Percentiles rank a stretch among this genome's conserved stretches.
These are phyloP conservation scores for Pristionchus maxplancki DNA, from an alignment of 2,888 invertebrate genomes.

Conservation along the genomic window DNA sequence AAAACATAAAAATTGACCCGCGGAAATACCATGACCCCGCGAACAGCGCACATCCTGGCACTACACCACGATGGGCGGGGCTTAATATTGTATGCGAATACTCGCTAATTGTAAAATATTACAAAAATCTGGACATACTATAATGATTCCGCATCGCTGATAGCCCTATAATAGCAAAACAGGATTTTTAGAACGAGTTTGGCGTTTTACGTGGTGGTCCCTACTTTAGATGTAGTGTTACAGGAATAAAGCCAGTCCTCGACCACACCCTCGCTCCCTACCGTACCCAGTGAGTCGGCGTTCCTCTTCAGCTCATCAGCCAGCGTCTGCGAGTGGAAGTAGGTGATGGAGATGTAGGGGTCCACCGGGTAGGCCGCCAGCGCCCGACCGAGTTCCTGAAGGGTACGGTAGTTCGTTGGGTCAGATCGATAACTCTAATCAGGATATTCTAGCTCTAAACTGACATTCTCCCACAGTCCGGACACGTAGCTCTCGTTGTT, in stretches of 20 bases:
- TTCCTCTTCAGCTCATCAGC: conserved; percentile 94
- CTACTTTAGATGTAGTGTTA: no score
- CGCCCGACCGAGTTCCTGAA: conserved; percentile 67
- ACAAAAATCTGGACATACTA: no score
- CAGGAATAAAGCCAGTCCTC: background rate
- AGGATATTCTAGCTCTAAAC: background rate
- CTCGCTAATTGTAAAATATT: no score
- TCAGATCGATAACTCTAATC: background rate
- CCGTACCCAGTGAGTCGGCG: conserved; percentile 83
- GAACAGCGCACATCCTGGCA: no score
- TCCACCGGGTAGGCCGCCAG: conserved; percentile 66
- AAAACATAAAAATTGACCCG: no score
- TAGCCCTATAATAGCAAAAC: no score
- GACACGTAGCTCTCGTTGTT: conserved; percentile 73
- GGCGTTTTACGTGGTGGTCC: no score
- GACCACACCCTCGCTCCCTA: background rate
- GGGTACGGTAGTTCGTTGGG: background rate
- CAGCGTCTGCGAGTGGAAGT: conserved; percentile 85
- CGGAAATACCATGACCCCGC: no score
- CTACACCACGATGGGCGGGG: no score
- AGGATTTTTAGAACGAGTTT: no score
- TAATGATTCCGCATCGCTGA: no score
- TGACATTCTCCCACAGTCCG: conserved; percentile 76
- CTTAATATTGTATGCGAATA: no score
- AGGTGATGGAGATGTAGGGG: conserved; percentile 74